Percentiles rank a stretch among this genome's conserved stretches.
Conservation (phyloP, 2,888 invertebrate species). For the Trilocha varians region DNA sequence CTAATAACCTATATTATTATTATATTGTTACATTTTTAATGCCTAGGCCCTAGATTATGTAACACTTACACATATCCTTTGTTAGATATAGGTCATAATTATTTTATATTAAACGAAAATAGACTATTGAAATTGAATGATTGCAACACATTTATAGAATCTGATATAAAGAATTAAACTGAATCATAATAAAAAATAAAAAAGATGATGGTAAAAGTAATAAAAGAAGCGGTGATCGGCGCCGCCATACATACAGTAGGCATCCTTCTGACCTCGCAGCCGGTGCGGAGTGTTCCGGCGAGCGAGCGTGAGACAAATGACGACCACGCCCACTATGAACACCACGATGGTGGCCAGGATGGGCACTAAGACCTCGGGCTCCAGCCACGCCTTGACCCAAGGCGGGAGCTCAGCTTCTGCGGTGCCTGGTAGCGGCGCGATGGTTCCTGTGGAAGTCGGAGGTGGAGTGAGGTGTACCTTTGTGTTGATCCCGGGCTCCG, state of each 20-base stretch:
- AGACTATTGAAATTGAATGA: no score
- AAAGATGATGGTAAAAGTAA: neutral
- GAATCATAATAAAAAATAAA: slow-evolving; percentile 2
- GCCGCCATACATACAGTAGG: slow-evolving; percentile 81
- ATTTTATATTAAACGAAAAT: no score
- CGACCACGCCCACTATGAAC: slow-evolving; percentile 90
- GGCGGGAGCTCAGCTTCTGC: slow-evolving; percentile 71
- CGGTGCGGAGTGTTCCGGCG: slow-evolving; percentile 86
- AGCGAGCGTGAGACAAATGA: slow-evolving; percentile 91
- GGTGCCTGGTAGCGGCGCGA: slow-evolving; percentile 83
- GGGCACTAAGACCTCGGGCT: slow-evolving; percentile 92
- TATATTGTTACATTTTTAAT: no score
- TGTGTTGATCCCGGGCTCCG: slow-evolving; percentile 87
- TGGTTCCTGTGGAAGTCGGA: no score
- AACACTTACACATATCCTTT: no score
- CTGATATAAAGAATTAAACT: slow-evolving; percentile 8
- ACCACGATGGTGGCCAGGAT: slow-evolving; percentile 92
- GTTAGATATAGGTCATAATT: no score
- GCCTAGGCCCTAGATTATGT: no score
- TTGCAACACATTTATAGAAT: no score
- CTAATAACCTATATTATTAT: no score
- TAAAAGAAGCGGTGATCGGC: slow-evolving; percentile 47
- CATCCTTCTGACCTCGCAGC: slow-evolving; percentile 85
- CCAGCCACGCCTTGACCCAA: slow-evolving; percentile 91
- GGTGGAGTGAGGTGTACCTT: no score